A percentile compares a stretch with the other conserved stretches of the same genome.
Evolutionary conservation across 2,888 invertebrate species (phyloP).

Genomic region (Halocaridina rubra): DNA sequence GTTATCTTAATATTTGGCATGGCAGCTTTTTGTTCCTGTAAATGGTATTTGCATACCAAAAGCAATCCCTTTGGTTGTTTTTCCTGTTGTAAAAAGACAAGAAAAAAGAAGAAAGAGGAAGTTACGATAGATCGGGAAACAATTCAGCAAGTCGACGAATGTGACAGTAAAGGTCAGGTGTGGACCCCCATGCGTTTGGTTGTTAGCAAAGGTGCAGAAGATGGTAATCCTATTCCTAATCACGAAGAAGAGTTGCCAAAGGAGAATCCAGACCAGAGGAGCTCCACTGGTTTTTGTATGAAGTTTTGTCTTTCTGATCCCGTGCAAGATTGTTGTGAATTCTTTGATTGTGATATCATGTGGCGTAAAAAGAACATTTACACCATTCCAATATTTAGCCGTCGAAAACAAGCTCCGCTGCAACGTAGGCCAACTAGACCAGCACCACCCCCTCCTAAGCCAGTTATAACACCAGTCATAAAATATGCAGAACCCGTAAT

Average conservation of each 20-base stretch:
- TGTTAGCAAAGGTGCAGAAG: neutral
- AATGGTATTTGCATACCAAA: constrained; percentile 62
- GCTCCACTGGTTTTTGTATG: constrained; percentile 48
- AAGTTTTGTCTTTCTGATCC: constrained; percentile 62
- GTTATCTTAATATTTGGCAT: constrained; percentile 49
- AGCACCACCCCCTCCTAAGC: constrained; percentile 61
- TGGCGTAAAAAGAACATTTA: constrained; percentile 62
- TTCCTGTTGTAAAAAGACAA: constrained; percentile 39
- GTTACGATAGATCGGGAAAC: neutral
- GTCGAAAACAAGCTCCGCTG: constrained; percentile 42
- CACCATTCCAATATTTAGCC: constrained; percentile 59
- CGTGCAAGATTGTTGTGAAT: constrained; percentile 64
- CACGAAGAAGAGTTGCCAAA: neutral
- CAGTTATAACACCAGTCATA: constrained; percentile 30
- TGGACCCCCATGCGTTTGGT: constrained; percentile 44
- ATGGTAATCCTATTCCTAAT: neutral
- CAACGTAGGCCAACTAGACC: constrained; percentile 61
- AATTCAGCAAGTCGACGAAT: neutral
- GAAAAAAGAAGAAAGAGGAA: constrained; percentile 42
- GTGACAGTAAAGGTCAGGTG: constrained; percentile 22
- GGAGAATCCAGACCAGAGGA: neutral
- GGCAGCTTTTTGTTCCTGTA: constrained; percentile 57
- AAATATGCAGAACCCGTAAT: constrained; percentile 50
- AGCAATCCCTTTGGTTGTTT: constrained; percentile 54
- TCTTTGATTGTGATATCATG: constrained; percentile 63